Base-by-base conservation (phyloP, 2,888 invertebrate species). In the Capitulum mitella region DNA sequence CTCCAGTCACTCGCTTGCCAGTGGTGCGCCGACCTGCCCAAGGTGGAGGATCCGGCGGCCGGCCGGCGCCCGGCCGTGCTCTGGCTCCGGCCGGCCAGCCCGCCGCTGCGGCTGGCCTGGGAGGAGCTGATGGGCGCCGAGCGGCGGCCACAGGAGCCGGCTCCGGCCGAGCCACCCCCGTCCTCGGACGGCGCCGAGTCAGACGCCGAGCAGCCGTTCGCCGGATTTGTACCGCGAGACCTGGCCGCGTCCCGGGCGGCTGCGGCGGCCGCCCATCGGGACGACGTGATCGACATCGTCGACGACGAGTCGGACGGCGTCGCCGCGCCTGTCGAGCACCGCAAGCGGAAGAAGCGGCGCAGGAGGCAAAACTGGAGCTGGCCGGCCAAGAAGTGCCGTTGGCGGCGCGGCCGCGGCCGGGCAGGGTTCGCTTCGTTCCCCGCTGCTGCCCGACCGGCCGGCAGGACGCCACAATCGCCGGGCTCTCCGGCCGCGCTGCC, bases 11-110 rank as follows among this genome's bases (percentile, higher is more conserved):
- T 70, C 1, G 37, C 29, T 26, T 70, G 70, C 70, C 8, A 0
- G 26, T 70, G 40, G 22, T 70, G 70, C 70, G 1, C 22, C 26
- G 70, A 70, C 40, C 70, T 70, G 70, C 70, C 70, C 26, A 70
- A 70, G 34, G 70, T 70, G 70, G 70, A 40, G 70, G 70, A 70
- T 40, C 70, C 70, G 70, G 70, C 70, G 40, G 29, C 29, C 29
- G 70, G 34, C 37, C 70, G 37, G 70, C 70, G 70, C 16, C 22
- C 70, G 70, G 26, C 70, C 70, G 40, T 40, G 37, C 37, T 40
- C 26, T 70, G 70, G 70, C 10, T 8, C 26, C 70, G 37, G 37
- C 70, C 70, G 5, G 37, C 37, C 70, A 70, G 37, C 22, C 37
- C 70, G 8, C 70, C 70, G 70, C 19, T 70, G 70, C 37, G 37